Evolutionary conservation across 2,888 invertebrate species (phyloP).

Genomic region (Alsophila aescularia): DNA sequence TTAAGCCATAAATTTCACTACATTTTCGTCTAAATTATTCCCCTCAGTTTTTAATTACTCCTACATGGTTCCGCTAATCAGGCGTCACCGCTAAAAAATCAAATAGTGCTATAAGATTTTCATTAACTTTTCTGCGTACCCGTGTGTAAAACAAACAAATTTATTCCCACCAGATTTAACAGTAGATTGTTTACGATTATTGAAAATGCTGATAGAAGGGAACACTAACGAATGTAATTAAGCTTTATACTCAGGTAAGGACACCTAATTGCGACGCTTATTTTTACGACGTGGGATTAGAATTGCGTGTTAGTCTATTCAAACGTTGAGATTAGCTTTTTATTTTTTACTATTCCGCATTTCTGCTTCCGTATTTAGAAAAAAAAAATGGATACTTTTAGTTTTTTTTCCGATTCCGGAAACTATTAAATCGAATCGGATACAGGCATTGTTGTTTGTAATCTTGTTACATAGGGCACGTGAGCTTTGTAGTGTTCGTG

Average conservation of each 20-base stretch:
- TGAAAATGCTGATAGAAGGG: constrained; percentile 63
- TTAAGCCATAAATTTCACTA: too few species aligned
- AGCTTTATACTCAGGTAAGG: constrained; percentile 47
- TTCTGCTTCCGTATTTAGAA: constrained; percentile 64
- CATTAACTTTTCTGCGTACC: constrained; percentile 39
- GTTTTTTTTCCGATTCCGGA: constrained; percentile 61
- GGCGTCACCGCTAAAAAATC: too few species aligned
- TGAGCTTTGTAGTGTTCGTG: constrained; percentile 75
- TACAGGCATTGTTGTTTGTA: constrained; percentile 61
- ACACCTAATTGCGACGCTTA: constrained; percentile 46
- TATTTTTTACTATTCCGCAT: constrained; percentile 47
- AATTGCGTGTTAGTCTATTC: constrained; percentile 55
- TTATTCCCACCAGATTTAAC: constrained; percentile 56
- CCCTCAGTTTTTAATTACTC: too few species aligned
- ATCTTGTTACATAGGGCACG: constrained; percentile 76
- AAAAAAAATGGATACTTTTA: constrained; percentile 52
- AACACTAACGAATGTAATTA: constrained; percentile 63
- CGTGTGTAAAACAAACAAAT: constrained; percentile 62
- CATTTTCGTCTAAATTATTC: too few species aligned
- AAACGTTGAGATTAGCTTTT: constrained; percentile 57
- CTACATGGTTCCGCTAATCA: too few species aligned
- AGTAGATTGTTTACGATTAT: constrained; percentile 78
- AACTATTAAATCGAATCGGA: constrained; percentile 65
- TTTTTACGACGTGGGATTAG: constrained; percentile 36
- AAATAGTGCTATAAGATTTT: constrained; percentile 7